A percentile compares a stretch with the other conserved stretches of the same genome.
Evolutionary conservation across 2,888 invertebrate genomes (phyloP).

Genomic region (Allophyes oxyacanthae): DNA sequence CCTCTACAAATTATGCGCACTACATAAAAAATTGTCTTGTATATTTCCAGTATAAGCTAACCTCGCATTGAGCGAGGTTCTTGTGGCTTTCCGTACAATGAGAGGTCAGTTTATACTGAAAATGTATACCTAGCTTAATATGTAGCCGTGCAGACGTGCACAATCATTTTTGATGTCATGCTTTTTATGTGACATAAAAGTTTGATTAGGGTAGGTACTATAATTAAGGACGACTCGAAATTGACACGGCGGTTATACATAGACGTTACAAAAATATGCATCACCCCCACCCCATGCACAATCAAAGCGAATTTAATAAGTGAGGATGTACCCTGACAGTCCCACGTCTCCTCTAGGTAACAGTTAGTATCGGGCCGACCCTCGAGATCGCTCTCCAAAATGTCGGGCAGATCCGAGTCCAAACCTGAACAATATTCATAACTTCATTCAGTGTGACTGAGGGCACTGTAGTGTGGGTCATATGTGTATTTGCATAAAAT

Average conservation of each 20-base stretch:
- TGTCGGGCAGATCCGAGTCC: slow-evolving; percentile 84
- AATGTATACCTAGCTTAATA: too few relatives aligned
- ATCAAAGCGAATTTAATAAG: slow-evolving; percentile 70
- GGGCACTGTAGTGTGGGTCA: slow-evolving; percentile 13
- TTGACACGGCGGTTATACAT: slow-evolving; percentile 32
- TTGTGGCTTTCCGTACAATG: too few relatives aligned
- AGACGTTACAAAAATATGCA: slow-evolving; percentile 48
- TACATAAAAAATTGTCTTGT: too few relatives aligned
- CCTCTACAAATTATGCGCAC: too few relatives aligned
- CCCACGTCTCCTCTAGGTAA: slow-evolving; percentile 89
- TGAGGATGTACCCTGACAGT: slow-evolving; percentile 82
- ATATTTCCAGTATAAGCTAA: too few relatives aligned
- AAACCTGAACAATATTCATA: slow-evolving; percentile 83
- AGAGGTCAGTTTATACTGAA: too few relatives aligned
- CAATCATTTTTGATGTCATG: slow-evolving; percentile 61
- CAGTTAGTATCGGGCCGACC: slow-evolving; percentile 86
- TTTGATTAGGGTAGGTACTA: slow-evolving; percentile 44
- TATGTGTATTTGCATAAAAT: slow-evolving; percentile 22
- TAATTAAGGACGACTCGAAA: slow-evolving; percentile 50
- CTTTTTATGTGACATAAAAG: slow-evolving; percentile 47
- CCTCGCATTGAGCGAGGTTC: too few relatives aligned
- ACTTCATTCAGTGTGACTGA: slow-evolving; percentile 58
- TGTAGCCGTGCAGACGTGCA: too few relatives aligned
- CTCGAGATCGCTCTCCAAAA: slow-evolving; percentile 86
- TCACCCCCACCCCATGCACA: slow-evolving; percentile 79